These are phyloP conservation scores for Globicephala melas DNA, from an alignment of 2,113 vertebrate genomes.

Conservation along the genomic window DNA sequence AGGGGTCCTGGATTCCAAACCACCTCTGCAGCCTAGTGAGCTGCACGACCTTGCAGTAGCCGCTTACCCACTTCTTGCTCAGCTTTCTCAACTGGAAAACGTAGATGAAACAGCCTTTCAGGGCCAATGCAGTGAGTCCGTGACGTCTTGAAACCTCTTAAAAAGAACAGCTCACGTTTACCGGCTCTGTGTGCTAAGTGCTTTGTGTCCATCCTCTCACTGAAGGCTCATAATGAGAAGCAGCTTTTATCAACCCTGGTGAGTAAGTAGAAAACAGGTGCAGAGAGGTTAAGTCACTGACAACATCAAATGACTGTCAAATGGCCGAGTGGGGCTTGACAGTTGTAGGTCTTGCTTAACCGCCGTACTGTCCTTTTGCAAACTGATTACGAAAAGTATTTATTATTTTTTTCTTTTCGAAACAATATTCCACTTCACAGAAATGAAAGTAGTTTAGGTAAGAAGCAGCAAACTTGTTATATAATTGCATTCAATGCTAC, in stretches of 20 bases:
- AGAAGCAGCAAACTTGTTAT: not conserved
- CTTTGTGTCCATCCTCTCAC: not conserved
- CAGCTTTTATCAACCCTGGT: not conserved
- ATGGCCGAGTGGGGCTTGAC: not conserved
- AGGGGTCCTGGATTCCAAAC: not conserved
- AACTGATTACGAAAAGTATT: not conserved
- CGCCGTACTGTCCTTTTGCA: not conserved
- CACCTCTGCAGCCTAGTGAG: not conserved
- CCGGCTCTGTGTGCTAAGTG: not conserved
- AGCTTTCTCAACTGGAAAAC: not conserved
- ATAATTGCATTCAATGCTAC: not conserved
- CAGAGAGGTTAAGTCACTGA: not conserved
- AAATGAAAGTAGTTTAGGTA: not conserved
- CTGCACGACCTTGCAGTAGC: not conserved
- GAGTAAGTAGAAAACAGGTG: not conserved
- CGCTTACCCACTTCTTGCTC: too few species aligned
- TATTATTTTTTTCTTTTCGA: not conserved
- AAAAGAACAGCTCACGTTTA: not conserved
- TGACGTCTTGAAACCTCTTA: not conserved
- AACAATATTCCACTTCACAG: not conserved
- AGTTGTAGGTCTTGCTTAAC: not conserved
- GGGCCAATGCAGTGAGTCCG: not conserved
- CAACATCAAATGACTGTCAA: not conserved
- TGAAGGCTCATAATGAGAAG: not conserved
- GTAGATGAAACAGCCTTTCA: not conserved